Evolutionary conservation across 2,113 vertebrate genomes (phyloP).

Genomic region (Oncorhynchus keta): DNA sequence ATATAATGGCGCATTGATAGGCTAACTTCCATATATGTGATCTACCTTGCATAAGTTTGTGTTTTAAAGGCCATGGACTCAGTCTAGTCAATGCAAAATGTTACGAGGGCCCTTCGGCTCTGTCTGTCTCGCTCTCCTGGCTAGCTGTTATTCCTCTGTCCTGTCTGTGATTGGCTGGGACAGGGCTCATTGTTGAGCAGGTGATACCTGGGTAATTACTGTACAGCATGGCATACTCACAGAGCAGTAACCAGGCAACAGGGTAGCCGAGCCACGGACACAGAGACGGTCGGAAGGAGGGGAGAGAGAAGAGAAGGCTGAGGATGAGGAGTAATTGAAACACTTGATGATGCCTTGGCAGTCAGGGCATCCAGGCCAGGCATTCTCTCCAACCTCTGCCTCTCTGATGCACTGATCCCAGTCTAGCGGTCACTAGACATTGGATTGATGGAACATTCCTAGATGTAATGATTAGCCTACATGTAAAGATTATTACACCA

Average conservation of each 20-base stretch:
- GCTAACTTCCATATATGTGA: too few species aligned
- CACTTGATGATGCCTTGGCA: background rate
- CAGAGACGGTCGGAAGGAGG: slow-evolving; percentile 12
- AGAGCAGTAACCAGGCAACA: slow-evolving; percentile 66
- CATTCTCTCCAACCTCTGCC: background rate
- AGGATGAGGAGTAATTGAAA: background rate
- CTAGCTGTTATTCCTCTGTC: background rate
- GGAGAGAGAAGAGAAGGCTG: background rate
- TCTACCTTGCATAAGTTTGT: too few species aligned
- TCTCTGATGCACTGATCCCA: background rate
- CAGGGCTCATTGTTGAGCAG: slow-evolving; percentile 34
- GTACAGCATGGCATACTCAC: slow-evolving; percentile 50
- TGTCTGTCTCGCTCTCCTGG: background rate
- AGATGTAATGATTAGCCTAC: too few species aligned
- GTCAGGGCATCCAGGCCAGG: background rate
- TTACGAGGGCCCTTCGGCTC: background rate
- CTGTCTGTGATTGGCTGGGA: background rate
- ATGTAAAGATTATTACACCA: too few species aligned
- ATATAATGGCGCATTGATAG: too few species aligned
- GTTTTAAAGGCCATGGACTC: too few species aligned
- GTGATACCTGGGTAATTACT: slow-evolving; percentile 68
- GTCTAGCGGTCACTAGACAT: background rate
- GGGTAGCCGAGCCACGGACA: slow-evolving; percentile 35
- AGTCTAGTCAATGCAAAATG: too few species aligned
- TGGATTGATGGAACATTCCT: background rate